Evolutionary conservation across 2,113 vertebrate genomes (phyloP).

Genomic region (Hassar affinis): DNA sequence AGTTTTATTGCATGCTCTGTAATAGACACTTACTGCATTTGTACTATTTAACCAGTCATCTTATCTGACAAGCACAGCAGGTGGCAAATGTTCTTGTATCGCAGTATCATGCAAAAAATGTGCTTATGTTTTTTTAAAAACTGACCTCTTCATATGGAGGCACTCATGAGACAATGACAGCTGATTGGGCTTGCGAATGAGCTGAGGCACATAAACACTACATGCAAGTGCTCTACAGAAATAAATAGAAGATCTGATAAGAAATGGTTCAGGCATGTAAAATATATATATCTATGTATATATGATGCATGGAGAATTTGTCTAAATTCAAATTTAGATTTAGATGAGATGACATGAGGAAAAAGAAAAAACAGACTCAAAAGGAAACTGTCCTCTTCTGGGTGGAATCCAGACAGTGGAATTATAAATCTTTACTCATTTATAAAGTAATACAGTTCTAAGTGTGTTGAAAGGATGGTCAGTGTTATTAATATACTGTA

Average conservation of each 20-base stretch:
- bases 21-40: conserved; percentile 21
- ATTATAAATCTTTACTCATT: background rate
- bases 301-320: background rate
- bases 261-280: background rate
- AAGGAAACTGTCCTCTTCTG: background rate
- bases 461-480: background rate
- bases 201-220: conserved; percentile 16
- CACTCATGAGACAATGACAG: conserved; percentile 17
- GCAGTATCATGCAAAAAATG: background rate
- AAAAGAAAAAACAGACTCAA: background rate
- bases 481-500: background rate
- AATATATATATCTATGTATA: background rate
- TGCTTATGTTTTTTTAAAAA: background rate
- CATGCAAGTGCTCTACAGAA: background rate
- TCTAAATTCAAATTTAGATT: background rate
- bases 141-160: conserved; percentile 8
- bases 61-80: conserved; percentile 24
- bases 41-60: conserved; percentile 11
- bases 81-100: conserved; percentile 13
- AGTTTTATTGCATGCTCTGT: conserved; percentile 1
- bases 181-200: conserved; percentile 34
- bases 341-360: background rate
- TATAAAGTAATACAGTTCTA: background rate
- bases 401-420: background rate
- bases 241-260: conserved; percentile 9